phyloP scores from a whole-genome alignment of 2,113 vertebrate genomes.

The Pica pica region DNA sequence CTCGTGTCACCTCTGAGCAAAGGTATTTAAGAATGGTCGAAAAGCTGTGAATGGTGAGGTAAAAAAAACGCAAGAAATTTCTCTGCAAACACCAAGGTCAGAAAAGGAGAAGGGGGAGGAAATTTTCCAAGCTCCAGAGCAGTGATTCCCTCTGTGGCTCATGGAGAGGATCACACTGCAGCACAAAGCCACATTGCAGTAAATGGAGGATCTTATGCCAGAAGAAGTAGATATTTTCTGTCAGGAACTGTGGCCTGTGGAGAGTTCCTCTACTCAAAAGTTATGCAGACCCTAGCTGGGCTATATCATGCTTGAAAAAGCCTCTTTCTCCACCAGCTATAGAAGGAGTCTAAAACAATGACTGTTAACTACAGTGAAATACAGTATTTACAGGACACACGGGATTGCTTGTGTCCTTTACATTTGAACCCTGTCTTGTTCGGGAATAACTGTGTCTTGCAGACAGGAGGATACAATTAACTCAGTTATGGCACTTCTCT shows the following conservation, averaged over 20 bases:
- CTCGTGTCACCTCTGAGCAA: neutral
- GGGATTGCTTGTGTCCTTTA: neutral
- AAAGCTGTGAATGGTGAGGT: neutral
- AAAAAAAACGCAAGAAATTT: neutral
- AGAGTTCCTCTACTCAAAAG: neutral
- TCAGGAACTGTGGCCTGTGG: neutral
- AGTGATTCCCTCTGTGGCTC: neutral
- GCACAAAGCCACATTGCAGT: neutral
- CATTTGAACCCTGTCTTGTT: neutral
- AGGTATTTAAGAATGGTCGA: neutral
- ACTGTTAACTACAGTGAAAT: neutral
- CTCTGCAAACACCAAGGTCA: neutral
- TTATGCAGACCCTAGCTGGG: neutral
- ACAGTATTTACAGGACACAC: neutral
- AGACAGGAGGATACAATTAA: neutral
- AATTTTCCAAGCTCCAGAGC: neutral
- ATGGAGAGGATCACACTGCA: accelerated
- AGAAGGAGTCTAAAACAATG: neutral
- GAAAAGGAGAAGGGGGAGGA: neutral
- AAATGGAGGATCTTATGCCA: neutral
- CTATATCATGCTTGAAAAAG: neutral
- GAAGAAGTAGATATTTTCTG: neutral
- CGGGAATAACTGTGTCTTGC: neutral
- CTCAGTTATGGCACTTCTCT: no score
- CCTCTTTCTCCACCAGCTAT: neutral